Percentiles rank a stretch among this genome's conserved stretches.
These are phyloP conservation scores for Philopotamus ludificatus DNA, from an alignment of 1,140 invertebrate genomes.

Conservation along the genomic window DNA sequence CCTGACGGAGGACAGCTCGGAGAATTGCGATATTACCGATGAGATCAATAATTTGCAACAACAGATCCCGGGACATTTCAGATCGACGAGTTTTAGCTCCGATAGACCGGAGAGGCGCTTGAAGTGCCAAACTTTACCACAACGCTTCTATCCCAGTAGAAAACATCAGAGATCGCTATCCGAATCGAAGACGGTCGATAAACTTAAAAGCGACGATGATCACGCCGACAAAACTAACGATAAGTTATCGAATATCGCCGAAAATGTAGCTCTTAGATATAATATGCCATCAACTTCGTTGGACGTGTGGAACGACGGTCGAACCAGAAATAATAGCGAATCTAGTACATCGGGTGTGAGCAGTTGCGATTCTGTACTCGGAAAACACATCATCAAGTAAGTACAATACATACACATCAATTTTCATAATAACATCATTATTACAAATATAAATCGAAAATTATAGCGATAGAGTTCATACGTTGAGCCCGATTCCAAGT, in stretches of 20 bases:
- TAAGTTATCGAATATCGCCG: conserved; percentile 38
- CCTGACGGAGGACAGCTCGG: conserved; percentile 34
- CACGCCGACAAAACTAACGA: background rate
- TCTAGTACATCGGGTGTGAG: conserved; percentile 77
- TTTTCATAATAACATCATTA: background rate
- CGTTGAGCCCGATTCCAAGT: conserved; percentile 80
- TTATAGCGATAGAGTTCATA: conserved; percentile 64
- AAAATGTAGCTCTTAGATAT: conserved; percentile 45
- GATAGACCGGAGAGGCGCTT: conserved; percentile 47
- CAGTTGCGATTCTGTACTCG: conserved; percentile 70
- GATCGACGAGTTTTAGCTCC: conserved; percentile 27
- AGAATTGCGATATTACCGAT: conserved; percentile 21
- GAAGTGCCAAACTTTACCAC: conserved; percentile 59
- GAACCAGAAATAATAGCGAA: conserved; percentile 64
- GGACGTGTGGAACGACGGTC: conserved; percentile 53
- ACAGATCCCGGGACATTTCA: background rate
- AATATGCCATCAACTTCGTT: conserved; percentile 45
- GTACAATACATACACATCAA: conserved; percentile 37
- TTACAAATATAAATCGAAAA: background rate
- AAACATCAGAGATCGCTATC: conserved; percentile 61
- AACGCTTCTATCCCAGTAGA: conserved; percentile 50
- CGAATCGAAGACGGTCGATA: conserved; percentile 63
- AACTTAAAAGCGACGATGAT: conserved; percentile 45
- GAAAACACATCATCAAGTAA: conserved; percentile 57
- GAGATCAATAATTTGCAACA: background rate